Evolutionary conservation across 1,140 invertebrate genomes (phyloP), one percentile per base, ranked within the genome.

Genomic region (Drosophila lowei): DNA sequence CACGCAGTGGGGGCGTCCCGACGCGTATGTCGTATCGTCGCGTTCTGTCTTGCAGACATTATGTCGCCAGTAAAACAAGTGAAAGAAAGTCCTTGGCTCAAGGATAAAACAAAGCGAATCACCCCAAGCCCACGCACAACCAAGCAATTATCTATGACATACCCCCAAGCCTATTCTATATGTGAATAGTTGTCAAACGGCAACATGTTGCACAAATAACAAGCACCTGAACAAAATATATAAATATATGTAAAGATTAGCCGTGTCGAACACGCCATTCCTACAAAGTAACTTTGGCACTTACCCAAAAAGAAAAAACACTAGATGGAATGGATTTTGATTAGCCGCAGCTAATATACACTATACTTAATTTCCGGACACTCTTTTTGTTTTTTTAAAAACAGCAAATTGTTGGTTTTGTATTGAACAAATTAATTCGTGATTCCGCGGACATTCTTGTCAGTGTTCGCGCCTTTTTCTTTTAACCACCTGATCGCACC

Each of bases 171-270:
- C 11, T 13, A 68, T 23, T 42, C 30, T 18, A 21, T 47, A 1
- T 55, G 7, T 25, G 13, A 8, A 6, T 46, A 3, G 11, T 42
- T 25, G 46, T 30, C 44, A 58, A 73, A 28, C 43, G 44, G 60
- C 70, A 73, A 73, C 70, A 73, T 73, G 71, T 73, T 73, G 71
- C 71, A 73, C 18, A 30, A 42, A 55, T 38, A 64, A 53, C 25
- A 44, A 56, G 25, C 15, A 63, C 44, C 63, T 52, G 15, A 34
- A 56, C 34, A 13, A 11, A 67, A 56, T 56, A 67, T 28, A 66
- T 42, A 25, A 30, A 48, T 67, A 56, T 56, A 68, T 68, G 56
- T 68, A 57, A 68, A 30, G 48, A 28, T 44, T 44, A 38, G 34
- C 34, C 34, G 13, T 13, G 23, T 34, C 65, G 15, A 66, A 8